Conservation (phyloP, 2,113 vertebrate species). For the Struthidea cinerea region DNA sequence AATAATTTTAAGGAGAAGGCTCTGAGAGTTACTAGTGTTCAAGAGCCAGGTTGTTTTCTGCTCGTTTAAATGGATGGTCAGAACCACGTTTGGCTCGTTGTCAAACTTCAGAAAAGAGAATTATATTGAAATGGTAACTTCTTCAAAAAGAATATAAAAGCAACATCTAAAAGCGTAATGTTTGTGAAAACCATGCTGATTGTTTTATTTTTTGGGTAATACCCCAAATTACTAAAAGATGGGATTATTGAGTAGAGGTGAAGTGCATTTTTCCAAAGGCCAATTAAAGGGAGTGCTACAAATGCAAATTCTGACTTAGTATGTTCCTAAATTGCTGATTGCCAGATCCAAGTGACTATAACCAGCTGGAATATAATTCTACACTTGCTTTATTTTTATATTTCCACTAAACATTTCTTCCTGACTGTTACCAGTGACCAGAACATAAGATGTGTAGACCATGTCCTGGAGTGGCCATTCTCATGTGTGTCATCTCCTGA, state of each 20-base stretch:
- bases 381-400: neutral
- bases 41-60: neutral
- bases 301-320: neutral
- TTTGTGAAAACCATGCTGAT: neutral
- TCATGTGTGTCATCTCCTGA: slow-evolving; percentile 57
- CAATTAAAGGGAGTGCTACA: neutral
- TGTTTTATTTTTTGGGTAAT: neutral
- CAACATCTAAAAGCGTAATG: neutral
- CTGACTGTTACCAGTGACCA: neutral
- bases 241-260: neutral
- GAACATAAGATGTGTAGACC: neutral
- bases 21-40: neutral
- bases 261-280: neutral
- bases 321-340: neutral
- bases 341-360: neutral
- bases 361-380: neutral
- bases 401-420: neutral
- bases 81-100: neutral
- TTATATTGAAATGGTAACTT: neutral
- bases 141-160: neutral
- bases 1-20: neutral
- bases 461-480: neutral
- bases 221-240: neutral
- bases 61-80: neutral
- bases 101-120: neutral